Percentiles rank a stretch among this genome's conserved stretches.
phyloP scores from a whole-genome alignment of 2,888 invertebrate genomes.

The Agrochola lychnidis region DNA sequence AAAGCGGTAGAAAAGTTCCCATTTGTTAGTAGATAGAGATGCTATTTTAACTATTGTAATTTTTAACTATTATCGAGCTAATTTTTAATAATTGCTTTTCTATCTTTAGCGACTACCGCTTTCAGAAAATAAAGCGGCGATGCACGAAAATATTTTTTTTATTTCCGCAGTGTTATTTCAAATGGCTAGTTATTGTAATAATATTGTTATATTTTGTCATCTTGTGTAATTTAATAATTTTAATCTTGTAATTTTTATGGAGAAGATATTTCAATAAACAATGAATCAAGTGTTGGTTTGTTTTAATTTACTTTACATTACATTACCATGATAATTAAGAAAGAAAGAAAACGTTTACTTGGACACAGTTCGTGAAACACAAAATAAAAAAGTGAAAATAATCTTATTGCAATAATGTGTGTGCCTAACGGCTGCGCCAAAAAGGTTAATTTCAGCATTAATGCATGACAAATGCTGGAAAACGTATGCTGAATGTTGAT shows the following conservation, averaged over 20 bases:
- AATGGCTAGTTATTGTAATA: slow-evolving; percentile 58
- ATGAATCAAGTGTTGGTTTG: slow-evolving; percentile 67
- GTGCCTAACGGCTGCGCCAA: too few relatives aligned
- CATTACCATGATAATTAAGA: too few relatives aligned
- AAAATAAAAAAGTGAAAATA: too few relatives aligned
- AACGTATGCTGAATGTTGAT: too few relatives aligned
- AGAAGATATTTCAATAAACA: slow-evolving; percentile 74
- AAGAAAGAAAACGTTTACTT: too few relatives aligned
- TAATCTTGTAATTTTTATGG: slow-evolving; percentile 75
- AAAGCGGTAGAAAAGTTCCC: slow-evolving; percentile 7
- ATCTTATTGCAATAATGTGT: too few relatives aligned
- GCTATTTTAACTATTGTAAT: slow-evolving; percentile 25
- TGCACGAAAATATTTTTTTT: slow-evolving; percentile 26
- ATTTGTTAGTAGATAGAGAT: slow-evolving; percentile 25
- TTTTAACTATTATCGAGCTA: slow-evolving; percentile 13
- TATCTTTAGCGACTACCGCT: slow-evolving; percentile 12
- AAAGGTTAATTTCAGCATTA: too few relatives aligned
- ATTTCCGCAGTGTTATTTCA: slow-evolving; percentile 68
- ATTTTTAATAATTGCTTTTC: slow-evolving; percentile 30
- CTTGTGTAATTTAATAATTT: slow-evolving; percentile 71
- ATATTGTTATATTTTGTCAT: slow-evolving; percentile 68
- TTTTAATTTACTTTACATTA: neutral
- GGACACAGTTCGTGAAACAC: too few relatives aligned
- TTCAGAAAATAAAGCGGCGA: neutral
- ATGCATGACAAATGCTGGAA: too few relatives aligned